These are phyloP conservation scores for Hestina assimilis DNA, from an alignment of 1,140 invertebrate genomes.

Conservation along the genomic window DNA sequence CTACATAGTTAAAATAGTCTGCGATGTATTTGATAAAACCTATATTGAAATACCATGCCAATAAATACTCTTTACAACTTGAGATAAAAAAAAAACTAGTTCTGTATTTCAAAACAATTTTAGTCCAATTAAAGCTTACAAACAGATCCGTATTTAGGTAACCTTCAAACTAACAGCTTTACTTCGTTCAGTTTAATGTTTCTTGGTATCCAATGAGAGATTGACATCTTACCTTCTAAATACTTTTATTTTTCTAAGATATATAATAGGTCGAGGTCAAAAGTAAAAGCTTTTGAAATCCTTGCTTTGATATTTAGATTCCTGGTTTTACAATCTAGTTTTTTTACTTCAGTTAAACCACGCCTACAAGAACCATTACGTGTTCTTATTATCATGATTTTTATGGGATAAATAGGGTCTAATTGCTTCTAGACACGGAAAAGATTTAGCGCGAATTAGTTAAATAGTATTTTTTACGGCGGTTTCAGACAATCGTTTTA, in stretches of 20 bases:
- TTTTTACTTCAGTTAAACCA: neutral
- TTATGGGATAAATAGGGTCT: constrained; percentile 1
- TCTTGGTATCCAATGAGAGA: constrained; percentile 23
- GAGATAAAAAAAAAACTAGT: neutral
- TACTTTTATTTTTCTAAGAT: constrained; percentile 23
- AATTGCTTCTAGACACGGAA: constrained; percentile 2
- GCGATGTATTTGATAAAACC: no score
- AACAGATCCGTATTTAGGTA: constrained; percentile 18
- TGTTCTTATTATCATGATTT: neutral
- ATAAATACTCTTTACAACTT: neutral
- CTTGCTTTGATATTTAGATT: constrained; percentile 14
- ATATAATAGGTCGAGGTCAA: constrained; percentile 24
- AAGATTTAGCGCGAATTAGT: neutral
- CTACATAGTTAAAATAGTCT: no score
- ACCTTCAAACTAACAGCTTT: constrained; percentile 21
- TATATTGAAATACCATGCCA: no score
- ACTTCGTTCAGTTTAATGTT: constrained; percentile 14
- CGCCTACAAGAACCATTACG: constrained; percentile 4
- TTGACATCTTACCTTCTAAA: constrained; percentile 30
- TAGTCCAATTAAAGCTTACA: neutral
- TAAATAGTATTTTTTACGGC: no score
- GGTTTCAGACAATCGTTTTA: no score
- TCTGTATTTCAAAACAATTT: neutral
- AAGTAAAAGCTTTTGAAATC: constrained; percentile 21
- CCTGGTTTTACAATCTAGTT: constrained; percentile 6